Evolutionary conservation across 2,797 vertebrate species (phyloP).

Genomic region (Lacerta viridis): DNA sequence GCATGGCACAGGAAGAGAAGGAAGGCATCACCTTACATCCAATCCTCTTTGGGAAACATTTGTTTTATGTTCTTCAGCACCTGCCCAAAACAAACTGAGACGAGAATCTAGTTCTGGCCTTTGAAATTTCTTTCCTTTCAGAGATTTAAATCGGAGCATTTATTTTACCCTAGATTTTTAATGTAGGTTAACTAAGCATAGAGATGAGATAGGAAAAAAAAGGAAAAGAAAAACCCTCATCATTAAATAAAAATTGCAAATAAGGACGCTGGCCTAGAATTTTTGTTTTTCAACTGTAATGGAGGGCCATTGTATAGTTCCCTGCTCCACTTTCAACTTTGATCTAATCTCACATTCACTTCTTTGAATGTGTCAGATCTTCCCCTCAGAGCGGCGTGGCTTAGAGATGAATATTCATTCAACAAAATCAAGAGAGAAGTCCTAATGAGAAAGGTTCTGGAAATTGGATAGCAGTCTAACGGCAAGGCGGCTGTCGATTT

Average conservation of each 20-base stretch:
- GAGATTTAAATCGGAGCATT: slow-evolving; percentile 47
- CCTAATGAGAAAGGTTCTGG: neutral
- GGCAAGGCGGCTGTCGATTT: neutral
- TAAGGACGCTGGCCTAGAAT: slow-evolving; percentile 10
- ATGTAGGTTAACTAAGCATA: slow-evolving; percentile 36
- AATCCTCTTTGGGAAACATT: neutral
- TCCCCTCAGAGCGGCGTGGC: neutral
- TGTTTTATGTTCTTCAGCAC: slow-evolving; percentile 62
- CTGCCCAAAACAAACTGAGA: slow-evolving; percentile 50
- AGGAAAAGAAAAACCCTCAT: neutral
- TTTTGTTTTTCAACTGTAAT: neutral
- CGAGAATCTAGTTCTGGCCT: slow-evolving; percentile 16
- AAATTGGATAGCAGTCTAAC: neutral
- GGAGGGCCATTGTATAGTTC: neutral
- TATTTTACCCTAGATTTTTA: slow-evolving; percentile 46
- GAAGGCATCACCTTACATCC: neutral
- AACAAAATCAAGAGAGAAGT: neutral
- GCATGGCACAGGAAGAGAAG: neutral
- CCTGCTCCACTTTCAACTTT: neutral
- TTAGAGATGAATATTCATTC: slow-evolving; percentile 25
- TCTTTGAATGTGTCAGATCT: neutral
- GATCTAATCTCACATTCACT: neutral
- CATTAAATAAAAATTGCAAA: slow-evolving; percentile 35
- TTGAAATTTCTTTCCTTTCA: slow-evolving; percentile 50
- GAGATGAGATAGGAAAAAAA: slow-evolving; percentile 35